Base-by-base conservation (phyloP, 1,140 invertebrate species). In the Aricia agestis region DNA sequence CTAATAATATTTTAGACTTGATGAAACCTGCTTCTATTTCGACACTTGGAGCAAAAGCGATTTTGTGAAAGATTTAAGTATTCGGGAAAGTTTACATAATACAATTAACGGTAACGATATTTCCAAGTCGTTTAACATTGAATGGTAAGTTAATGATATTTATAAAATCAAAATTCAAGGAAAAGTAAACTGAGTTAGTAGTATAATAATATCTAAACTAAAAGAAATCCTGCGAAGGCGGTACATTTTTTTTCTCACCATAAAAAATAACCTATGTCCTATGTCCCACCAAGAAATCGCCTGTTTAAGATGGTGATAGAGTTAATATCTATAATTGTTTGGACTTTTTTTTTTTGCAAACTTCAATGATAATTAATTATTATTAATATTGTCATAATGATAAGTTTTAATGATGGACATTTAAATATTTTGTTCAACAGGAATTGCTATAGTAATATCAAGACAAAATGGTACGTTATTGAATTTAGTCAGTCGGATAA, bases 391-490 rank as follows among this genome's bases (percentile, higher is more conserved):
- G n/a, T n/a, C n/a, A n/a, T n/a, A n/a, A n/a, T n/a, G n/a, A n/a
- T n/a, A n/a, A n/a, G n/a, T n/a, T n/a, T n/a, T 25, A 25, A 25
- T 25, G 3, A 25, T 25, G 25, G 25, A 25, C 1, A 2, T 2
- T 25, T 4, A 36, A 36, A 52, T 52, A 9, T 36, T 52, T 52
- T 13, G n/a, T 13, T 52, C 45, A 13, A 57, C 11, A 67, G 42
- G 36, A 45, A 45, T 67, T 19, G 57, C 13, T 25, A 58, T 19
- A 32, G 31, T 32, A 13, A 57, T 52, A 66, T 61, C 3, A 70
- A 58, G 18, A 72, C 59, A 13, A 72, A 61, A 13, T 81, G 75
- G 79, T 77, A 76, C 19, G 11, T 67, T 2, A 75, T 81, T 36
- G 75, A 78, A n/a, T 58, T 73, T 6, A 68, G 67, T 7, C 68